phyloP scores from a whole-genome alignment of 2,113 vertebrate species.

The Cnemophilus loriae region DNA sequence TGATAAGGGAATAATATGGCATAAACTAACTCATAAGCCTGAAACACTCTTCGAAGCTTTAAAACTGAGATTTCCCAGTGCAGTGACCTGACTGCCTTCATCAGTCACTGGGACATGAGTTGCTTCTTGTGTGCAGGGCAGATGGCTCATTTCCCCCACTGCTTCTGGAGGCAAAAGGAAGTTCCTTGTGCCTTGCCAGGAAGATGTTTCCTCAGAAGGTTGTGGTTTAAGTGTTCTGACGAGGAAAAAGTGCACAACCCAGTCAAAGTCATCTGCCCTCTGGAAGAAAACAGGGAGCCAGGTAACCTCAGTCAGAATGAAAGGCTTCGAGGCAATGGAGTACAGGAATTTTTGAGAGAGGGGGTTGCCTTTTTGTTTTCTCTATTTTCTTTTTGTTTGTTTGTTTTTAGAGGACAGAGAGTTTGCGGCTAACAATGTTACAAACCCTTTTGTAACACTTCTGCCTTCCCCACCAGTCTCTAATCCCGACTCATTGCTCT shows the following conservation, averaged over 20 bases:
- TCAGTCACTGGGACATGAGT: not conserved
- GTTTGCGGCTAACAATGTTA: not conserved
- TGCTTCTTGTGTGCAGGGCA: not conserved
- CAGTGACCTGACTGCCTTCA: not conserved
- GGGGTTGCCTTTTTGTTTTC: fast-evolving
- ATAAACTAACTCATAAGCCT: not conserved
- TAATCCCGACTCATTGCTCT: fast-evolving
- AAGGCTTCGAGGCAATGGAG: not conserved
- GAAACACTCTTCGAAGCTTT: not conserved
- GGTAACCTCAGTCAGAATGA: not conserved
- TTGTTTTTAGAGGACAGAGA: not conserved
- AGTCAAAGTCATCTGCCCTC: not conserved
- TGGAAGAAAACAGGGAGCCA: not conserved
- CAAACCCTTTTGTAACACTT: not conserved
- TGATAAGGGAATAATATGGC: not conserved
- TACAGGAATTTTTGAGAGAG: not conserved
- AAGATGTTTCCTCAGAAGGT: not conserved
- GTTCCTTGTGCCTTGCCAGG: fast-evolving
- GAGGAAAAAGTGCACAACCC: not conserved
- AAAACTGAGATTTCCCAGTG: not conserved
- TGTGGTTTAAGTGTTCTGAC: not conserved
- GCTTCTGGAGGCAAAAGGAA: not conserved
- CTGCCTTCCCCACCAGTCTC: not conserved
- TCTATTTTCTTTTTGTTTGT: not conserved
- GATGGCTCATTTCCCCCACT: not conserved